Conservation (phyloP, 2,797 vertebrate genomes). For the Sphenopsis melanotis region DNA sequence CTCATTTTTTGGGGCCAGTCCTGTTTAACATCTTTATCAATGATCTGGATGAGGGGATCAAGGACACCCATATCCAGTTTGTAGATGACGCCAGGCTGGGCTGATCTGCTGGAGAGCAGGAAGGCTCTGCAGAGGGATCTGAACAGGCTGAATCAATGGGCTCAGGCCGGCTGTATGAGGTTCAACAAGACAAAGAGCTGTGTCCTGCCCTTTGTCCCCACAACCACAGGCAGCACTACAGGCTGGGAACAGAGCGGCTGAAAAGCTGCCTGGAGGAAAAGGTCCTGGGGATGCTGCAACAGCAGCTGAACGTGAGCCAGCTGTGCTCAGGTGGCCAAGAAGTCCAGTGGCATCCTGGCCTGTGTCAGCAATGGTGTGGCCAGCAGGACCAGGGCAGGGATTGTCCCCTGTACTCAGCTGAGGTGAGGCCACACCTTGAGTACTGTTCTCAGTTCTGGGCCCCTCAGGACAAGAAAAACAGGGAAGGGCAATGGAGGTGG, state of each 20-base stretch:
- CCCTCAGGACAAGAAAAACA: background rate
- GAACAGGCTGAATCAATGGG: background rate
- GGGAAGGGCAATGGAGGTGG: background rate
- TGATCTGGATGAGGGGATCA: background rate
- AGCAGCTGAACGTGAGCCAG: background rate
- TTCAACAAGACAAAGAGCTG: no score
- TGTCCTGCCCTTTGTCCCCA: background rate
- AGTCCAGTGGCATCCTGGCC: rapidly evolving
- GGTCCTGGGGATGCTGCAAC: background rate
- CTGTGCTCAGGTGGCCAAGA: no score
- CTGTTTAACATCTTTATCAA: background rate
- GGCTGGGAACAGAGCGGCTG: background rate
- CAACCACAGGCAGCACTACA: background rate
- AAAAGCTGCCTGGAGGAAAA: background rate
- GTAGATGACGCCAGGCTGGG: background rate
- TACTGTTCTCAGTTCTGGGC: background rate
- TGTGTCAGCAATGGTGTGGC: rapidly evolving
- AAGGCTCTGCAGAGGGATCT: background rate
- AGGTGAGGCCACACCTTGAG: rapidly evolving
- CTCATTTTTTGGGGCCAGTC: background rate
- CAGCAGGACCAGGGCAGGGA: background rate
- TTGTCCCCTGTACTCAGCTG: rapidly evolving
- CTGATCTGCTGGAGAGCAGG: background rate
- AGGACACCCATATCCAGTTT: background rate
- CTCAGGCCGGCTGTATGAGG: background rate